Evolutionary conservation across 2,113 vertebrate species (phyloP), one percentile per base, ranked within the genome.

Genomic region (Ibidorhyncha struthersii): DNA sequence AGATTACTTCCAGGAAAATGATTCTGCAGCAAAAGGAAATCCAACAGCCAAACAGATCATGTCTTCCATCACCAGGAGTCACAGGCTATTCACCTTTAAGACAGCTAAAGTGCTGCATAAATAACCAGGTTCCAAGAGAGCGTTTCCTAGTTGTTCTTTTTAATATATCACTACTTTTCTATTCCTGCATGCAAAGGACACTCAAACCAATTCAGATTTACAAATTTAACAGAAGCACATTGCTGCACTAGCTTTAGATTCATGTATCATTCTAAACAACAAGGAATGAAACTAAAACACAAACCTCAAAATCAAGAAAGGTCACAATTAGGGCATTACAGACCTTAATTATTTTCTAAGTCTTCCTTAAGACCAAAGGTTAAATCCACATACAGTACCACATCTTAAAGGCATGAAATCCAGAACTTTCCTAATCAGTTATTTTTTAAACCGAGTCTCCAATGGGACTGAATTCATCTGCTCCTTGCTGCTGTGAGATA

Each of bases 101-200:
- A 72, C 74, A 89, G 80, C 80, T 69, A 0, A 78, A 89, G 58
- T 14, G 32, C 80, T 91, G 80, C 63, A 36, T 29, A 95, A 95
- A 95, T 88, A 82, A 95, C 85, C 83, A 93, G 84, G 80, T 94
- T 84, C 84, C 88, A 40, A 80, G 73, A 90, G 32, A 84, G 67
- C 9, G 52, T 93, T 95, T 95, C 91, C 94, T 95, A 80, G 82
- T 84, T 95, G 38, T 63, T 95, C 67, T 84, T 84, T 95, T 95
- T 95, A 95, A 95, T 90, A 0, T 61, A 71, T n/a, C 56, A 84
- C 91, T 91, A 88, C 87, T 84, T 45, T 43, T 65, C 91, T 91
- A 81, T 61, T 87, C 87, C 83, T 88, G 83, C 94, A 95, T 88
- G 94, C 91, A 81, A 84, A 95, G 62, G 50, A 93, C 79, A 91